Percentiles rank a stretch among this genome's conserved stretches.
Conservation (phyloP, 2,888 invertebrate species). For the Coelogynopora nodosa region DNA sequence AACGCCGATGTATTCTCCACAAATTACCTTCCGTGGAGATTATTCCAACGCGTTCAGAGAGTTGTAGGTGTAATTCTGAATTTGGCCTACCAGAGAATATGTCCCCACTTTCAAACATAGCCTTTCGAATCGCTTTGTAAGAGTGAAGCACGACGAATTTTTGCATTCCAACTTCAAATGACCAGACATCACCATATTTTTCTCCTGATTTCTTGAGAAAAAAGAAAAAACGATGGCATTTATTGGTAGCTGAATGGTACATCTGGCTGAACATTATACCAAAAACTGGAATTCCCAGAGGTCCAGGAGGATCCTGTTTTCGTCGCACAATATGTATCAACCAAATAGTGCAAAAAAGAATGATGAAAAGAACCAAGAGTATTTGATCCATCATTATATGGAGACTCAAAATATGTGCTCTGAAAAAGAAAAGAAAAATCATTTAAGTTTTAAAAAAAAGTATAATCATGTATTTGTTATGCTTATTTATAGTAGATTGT, state of each 20-base stretch:
- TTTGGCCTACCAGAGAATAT: neutral
- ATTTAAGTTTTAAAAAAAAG: too few species aligned
- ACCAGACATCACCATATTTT: neutral
- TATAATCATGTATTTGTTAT: too few species aligned
- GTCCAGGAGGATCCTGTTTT: neutral
- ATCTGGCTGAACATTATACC: neutral
- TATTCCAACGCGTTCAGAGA: neutral
- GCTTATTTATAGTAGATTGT: too few species aligned
- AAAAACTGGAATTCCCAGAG: neutral
- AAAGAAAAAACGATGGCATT: neutral
- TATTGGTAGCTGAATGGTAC: neutral
- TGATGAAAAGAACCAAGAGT: too few species aligned
- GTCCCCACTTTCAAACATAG: neutral
- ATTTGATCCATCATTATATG: too few species aligned
- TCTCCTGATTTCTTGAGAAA: neutral
- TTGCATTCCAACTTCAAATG: neutral
- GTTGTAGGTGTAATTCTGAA: neutral
- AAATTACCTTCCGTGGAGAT: neutral
- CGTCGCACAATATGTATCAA: neutral
- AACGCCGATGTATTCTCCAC: neutral
- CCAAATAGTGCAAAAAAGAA: too few species aligned
- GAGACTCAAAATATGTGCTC: too few species aligned
- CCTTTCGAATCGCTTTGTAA: neutral
- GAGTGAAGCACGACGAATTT: neutral
- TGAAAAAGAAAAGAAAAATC: too few species aligned